Base-by-base conservation (phyloP, 2,888 invertebrate genomes). In the Dendrolimus pini region DNA sequence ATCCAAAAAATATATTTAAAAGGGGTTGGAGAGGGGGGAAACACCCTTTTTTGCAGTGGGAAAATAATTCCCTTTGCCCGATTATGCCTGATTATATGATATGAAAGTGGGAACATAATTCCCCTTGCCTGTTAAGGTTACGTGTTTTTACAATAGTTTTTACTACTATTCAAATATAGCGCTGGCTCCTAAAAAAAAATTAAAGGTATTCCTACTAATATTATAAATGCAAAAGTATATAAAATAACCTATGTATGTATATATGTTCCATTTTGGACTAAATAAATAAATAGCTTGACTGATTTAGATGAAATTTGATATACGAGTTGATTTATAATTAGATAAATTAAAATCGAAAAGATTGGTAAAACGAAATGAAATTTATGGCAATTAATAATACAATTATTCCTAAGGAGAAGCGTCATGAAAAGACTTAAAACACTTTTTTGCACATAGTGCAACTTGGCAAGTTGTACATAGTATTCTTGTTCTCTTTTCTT, bases 401-500 rank as follows among this genome's bases (percentile, higher is more conserved):
- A 60, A 10, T 52, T 58, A 58, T 52, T 56, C 52, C 42, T 60
- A 18, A 55, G 53, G 56, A 53, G 58, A 56, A 59, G 60, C 42
- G 7, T 42, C 9, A 42, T 42, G 62, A 61, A 63, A 63, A 12
- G 10, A 8, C 55, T 60, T 61, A 41, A 65, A 65, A 58, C 65
- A 65, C 9, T 55, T 54, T 10, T 61, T 61, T 7, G 62, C 58
- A 58, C 65, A 65, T 14, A 65, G 59, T 13, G 61, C n/a, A 13
- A 64, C 62, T 59, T 61, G n/a, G 53, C 65, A 65, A 18, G 60
- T 57, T 58, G 65, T 59, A 56, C 63, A 65, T 60, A 54, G 57
- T 54, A 64, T 63, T 62, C 61, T 66, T 7, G 66, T 63, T 56
- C 66, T 60, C 55, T 65, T 58, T 47, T 65, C 58, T 60, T 54